A percentile compares a stretch with the other conserved stretches of the same genome.
Conservation (phyloP, 2,113 vertebrate genomes). For the Psilopsiagon aymara region DNA sequence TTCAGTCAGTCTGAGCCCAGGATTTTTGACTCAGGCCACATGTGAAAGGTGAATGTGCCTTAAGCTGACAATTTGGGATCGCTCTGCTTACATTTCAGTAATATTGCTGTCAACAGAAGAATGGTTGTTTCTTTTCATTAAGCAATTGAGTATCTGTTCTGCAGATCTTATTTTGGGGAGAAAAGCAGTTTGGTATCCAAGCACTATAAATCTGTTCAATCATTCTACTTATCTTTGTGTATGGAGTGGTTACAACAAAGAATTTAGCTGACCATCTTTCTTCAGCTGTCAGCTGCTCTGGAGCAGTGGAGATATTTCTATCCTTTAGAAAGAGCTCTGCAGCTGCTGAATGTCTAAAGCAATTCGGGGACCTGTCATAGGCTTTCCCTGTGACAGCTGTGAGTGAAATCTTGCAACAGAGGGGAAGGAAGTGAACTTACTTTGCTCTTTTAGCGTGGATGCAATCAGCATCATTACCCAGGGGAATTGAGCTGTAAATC, state of each 20-base stretch:
- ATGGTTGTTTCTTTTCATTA: neutral
- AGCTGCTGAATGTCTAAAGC: neutral
- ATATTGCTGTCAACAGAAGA: neutral
- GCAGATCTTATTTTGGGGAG: neutral
- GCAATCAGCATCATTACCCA: constrained; percentile 57
- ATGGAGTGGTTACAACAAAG: neutral
- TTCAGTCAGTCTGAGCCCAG: neutral
- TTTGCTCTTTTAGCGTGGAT: constrained; percentile 33
- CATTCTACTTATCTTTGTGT: neutral
- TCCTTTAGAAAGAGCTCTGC: constrained; percentile 10
- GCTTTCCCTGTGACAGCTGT: neutral
- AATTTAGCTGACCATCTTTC: constrained; percentile 43
- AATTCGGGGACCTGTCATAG: constrained; percentile 9
- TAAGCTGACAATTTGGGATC: neutral
- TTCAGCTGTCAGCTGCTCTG: constrained; percentile 24
- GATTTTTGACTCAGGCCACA: neutral
- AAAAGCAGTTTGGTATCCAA: neutral
- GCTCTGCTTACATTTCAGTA: neutral
- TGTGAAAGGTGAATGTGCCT: neutral
- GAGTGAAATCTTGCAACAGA: constrained; percentile 8
- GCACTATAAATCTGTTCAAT: constrained; percentile 29
- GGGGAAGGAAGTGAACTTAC: constrained; percentile 20
- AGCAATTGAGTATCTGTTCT: neutral
- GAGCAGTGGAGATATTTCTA: constrained; percentile 13
- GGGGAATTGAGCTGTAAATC: constrained; percentile 62